Conservation (phyloP, 2,113 vertebrate genomes). For the Seriola quinqueradiata region DNA sequence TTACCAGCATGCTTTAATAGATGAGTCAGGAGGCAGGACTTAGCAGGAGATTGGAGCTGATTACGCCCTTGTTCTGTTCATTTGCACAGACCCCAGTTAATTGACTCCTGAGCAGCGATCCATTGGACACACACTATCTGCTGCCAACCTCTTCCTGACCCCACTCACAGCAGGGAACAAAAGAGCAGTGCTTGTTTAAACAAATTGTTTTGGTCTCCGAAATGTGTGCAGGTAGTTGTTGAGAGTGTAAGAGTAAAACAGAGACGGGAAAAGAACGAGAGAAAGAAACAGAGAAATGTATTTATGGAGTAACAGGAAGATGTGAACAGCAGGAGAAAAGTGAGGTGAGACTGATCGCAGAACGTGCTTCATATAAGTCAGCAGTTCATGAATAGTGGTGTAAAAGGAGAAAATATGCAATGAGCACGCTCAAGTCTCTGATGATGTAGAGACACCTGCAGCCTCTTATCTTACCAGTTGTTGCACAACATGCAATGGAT, state of each 20-base stretch:
- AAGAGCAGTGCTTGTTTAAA: constrained; percentile 68
- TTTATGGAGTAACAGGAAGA: constrained; percentile 19
- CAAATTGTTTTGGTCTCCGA: constrained; percentile 52
- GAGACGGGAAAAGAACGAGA: constrained; percentile 15
- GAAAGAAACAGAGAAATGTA: not conserved
- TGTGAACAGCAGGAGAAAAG: constrained; percentile 18
- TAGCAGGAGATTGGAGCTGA: constrained; percentile 77
- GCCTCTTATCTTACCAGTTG: not conserved
- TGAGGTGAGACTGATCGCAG: constrained; percentile 22
- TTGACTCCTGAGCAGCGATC: constrained; percentile 78
- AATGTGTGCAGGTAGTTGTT: constrained; percentile 11
- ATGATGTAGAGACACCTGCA: constrained; percentile 26
- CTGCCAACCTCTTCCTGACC: constrained; percentile 68
- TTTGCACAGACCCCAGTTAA: constrained; percentile 78
- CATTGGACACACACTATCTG: constrained; percentile 76
- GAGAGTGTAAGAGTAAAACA: constrained; percentile 35
- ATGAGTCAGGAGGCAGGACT: constrained; percentile 73
- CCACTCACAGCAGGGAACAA: constrained; percentile 52
- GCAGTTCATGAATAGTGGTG: constrained; percentile 34
- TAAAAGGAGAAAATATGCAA: constrained; percentile 33
- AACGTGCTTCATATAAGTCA: constrained; percentile 35
- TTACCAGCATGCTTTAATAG: constrained; percentile 70
- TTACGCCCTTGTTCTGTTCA: constrained; percentile 80
- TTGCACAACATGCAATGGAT: constrained; percentile 1
- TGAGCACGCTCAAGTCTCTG: constrained; percentile 24